A percentile compares a stretch with the other conserved stretches of the same genome.
Conservation (phyloP, 35 echinoderm and acorn worm genomes). For the Antedon bifida region DNA sequence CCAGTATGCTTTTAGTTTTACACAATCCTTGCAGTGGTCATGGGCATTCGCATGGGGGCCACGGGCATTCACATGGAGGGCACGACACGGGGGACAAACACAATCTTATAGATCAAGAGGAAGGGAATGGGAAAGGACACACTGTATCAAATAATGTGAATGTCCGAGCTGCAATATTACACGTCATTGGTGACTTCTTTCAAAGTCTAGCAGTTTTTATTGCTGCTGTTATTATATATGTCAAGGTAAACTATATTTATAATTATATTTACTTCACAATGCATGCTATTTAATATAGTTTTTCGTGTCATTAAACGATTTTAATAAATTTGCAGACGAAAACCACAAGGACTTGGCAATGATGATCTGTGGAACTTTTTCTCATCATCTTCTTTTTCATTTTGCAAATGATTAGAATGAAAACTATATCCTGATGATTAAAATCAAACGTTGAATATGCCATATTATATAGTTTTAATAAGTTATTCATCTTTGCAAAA, state of each 20-base stretch:
- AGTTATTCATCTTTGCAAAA: no score
- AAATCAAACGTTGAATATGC: no score
- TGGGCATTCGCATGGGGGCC: slow-evolving; percentile 13
- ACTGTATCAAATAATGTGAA: slow-evolving; percentile 9
- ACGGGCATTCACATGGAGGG: slow-evolving; percentile 7
- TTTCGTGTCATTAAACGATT: no score
- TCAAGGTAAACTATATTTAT: slow-evolving; percentile 5
- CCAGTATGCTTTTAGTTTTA: background rate
- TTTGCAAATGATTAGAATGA: no score
- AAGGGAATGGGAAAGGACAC: background rate
- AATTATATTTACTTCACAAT: no score
- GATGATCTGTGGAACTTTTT: no score
- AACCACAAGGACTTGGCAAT: no score
- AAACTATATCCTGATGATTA: no score
- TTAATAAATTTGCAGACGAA: no score
- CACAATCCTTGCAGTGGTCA: background rate
- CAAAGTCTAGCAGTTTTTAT: slow-evolving; percentile 34
- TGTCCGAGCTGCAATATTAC: slow-evolving; percentile 27
- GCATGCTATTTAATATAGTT: no score
- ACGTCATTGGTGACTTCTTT: slow-evolving; percentile 35
- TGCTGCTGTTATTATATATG: slow-evolving; percentile 30
- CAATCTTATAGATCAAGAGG: background rate
- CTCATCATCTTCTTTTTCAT: no score
- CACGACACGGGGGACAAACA: background rate
- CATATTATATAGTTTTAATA: no score